Conservation (phyloP, 2,797 vertebrate genomes). For the Gymnocypris eckloni region DNA sequence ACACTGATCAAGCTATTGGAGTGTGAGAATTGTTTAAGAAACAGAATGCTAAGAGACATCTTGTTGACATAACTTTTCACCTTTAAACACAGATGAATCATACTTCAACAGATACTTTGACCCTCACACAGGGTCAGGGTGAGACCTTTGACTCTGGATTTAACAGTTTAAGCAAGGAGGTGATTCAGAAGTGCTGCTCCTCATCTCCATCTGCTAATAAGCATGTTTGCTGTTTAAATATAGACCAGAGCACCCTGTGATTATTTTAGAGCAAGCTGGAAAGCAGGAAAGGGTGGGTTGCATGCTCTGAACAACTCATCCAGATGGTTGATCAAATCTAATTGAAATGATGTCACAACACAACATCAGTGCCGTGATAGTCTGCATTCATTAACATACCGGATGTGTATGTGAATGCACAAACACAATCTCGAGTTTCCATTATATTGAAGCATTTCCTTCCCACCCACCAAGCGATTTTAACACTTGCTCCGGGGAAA, state of each 20-base stretch:
- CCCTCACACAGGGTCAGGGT: slow-evolving; percentile 7
- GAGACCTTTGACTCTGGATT: slow-evolving; percentile 55
- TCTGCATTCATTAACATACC: slow-evolving; percentile 32
- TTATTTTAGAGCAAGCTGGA: slow-evolving; percentile 62
- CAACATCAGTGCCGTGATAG: slow-evolving; percentile 39
- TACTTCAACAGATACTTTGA: not conserved
- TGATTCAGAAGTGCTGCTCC: slow-evolving; percentile 57
- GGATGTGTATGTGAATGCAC: slow-evolving; percentile 27
- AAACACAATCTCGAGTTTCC: slow-evolving; percentile 38
- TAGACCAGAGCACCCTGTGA: slow-evolving; percentile 63
- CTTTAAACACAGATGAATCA: not conserved
- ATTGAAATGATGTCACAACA: slow-evolving; percentile 60
- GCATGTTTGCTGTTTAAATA: slow-evolving; percentile 76
- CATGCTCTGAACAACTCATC: slow-evolving; percentile 59
- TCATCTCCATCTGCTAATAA: slow-evolving; percentile 73
- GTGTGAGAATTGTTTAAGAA: not conserved
- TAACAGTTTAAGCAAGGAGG: slow-evolving; percentile 55
- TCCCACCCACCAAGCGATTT: slow-evolving; percentile 2
- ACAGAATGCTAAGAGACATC: not conserved
- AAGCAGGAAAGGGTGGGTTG: slow-evolving; percentile 63
- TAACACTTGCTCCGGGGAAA: slow-evolving; percentile 68
- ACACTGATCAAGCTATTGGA: not conserved
- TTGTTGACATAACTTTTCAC: not conserved
- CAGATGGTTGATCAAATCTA: slow-evolving; percentile 63
- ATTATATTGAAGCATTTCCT: slow-evolving; percentile 34